Base-by-base conservation (phyloP, 2,888 invertebrate genomes). In the Cremastinae sp. region DNA sequence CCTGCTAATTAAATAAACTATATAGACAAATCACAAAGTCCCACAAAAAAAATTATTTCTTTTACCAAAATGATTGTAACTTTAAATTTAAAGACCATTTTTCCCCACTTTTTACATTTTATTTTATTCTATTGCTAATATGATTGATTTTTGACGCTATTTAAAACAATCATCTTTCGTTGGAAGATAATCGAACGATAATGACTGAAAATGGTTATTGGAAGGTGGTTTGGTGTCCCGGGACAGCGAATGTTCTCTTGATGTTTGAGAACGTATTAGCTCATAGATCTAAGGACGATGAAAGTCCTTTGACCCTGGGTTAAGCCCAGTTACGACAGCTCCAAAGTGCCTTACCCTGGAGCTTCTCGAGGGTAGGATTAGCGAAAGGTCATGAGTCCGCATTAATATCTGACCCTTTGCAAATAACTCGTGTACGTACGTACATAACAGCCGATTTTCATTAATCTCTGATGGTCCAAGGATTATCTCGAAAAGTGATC, bases 381-480 rank as follows among this genome's bases (percentile, higher is more conserved):
- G 80, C 80, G 80, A 81, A 83, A 62, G 74, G 82, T 81, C 87
- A 87, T 88, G 88, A 84, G 84, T 83, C 81, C 85, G 88, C 88
- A 89, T 88, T 88, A 89, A 89, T 89, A 87, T 85, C 85, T 86
- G 85, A 86, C 84, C 86, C 79, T 84, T 83, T 77, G 79, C 75
- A 53, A 77, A 77, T 65, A 76, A 53, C 68, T 28, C 5, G 22
- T 47, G 70, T 51, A 58, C 62, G 12, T 53, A 5, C 28, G 28
- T 5, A 28, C 51, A 51, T 69, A 51, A 64, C 61, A 65, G 64
- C 69, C 69, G 69, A 76, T 73, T 74, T 58, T 64, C 58, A 51
- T 36, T 45, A 56, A 75, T 51, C 68, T 54, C 59, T 28, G 7
- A 45, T 49, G 28, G 54, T 16, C 20, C 10, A 41, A 38, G 22